Percentiles rank a stretch among this genome's conserved stretches.
phyloP scores from a whole-genome alignment of 1,140 invertebrate genomes.

The Panagrolaimus sp. region DNA sequence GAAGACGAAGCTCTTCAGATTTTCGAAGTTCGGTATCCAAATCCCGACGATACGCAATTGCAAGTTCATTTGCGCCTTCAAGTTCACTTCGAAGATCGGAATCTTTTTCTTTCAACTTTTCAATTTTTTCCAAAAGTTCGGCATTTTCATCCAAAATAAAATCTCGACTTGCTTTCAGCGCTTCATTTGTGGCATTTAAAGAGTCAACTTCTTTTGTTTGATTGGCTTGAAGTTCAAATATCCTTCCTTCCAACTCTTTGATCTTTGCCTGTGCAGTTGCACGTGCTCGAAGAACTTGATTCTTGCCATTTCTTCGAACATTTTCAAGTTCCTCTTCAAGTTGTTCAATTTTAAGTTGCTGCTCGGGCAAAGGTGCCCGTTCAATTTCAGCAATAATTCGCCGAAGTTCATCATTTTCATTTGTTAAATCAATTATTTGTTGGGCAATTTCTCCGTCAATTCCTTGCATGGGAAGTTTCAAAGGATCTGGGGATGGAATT shows the following conservation, averaged over 20 bases:
- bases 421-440: slow-evolving; percentile 36
- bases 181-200: slow-evolving; percentile 41
- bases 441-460: slow-evolving; percentile 26
- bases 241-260: slow-evolving; percentile 48
- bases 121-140: slow-evolving; percentile 47
- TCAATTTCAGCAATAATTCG: slow-evolving; percentile 48
- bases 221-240: slow-evolving; percentile 20
- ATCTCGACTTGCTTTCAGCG: slow-evolving; percentile 49
- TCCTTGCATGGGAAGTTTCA: slow-evolving; percentile 9
- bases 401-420: slow-evolving; percentile 48
- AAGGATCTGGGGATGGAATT: slow-evolving; percentile 15
- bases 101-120: slow-evolving; percentile 41
- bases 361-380: neutral
- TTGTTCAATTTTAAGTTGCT: slow-evolving; percentile 22
- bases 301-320: slow-evolving; percentile 31
- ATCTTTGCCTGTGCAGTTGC: slow-evolving; percentile 51
- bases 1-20: slow-evolving; percentile 37
- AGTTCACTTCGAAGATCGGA: slow-evolving; percentile 48
- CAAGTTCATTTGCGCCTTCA: slow-evolving; percentile 36
- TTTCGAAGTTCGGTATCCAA: slow-evolving; percentile 37
- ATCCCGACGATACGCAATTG: slow-evolving; percentile 28
- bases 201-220: slow-evolving; percentile 35
- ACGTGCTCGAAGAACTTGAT: slow-evolving; percentile 43
- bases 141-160: slow-evolving; percentile 53
- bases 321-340: slow-evolving; percentile 38